Conservation (phyloP, 2,888 invertebrate species). For the Fissipunctia ypsillon region DNA sequence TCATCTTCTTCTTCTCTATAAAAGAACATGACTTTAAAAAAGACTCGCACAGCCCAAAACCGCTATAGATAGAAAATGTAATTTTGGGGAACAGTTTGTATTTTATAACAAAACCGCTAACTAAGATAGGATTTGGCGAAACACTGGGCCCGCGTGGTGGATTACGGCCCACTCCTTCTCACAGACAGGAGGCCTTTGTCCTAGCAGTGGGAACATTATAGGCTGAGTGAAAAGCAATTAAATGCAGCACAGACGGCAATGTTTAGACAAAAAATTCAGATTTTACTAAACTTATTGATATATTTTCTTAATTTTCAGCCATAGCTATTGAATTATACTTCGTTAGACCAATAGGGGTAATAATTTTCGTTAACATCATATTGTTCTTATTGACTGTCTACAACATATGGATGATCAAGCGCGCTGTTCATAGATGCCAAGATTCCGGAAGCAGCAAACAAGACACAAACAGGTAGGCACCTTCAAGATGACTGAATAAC, state of each 20-base stretch:
- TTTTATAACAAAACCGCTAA: neutral
- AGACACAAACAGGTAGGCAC: slow-evolving; percentile 34
- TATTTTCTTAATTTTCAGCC: slow-evolving; percentile 13
- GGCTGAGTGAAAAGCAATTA: neutral
- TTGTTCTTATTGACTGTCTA: slow-evolving; percentile 40
- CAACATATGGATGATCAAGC: slow-evolving; percentile 41
- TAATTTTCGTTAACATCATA: slow-evolving; percentile 43
- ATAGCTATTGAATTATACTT: slow-evolving; percentile 10
- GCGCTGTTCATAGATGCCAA: slow-evolving; percentile 5
- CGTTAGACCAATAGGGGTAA: slow-evolving; percentile 26
- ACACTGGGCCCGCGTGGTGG: neutral
- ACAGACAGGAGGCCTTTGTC: neutral
- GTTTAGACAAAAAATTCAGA: neutral
- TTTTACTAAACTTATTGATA: neutral
- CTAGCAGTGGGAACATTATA: neutral
- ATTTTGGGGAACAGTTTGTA: too few relatives aligned
- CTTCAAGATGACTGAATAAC: neutral
- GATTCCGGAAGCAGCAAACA: slow-evolving; percentile 31
- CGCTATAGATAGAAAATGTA: neutral
- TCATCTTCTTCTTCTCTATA: neutral
- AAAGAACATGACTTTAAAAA: neutral
- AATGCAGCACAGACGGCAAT: neutral
- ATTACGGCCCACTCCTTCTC: neutral
- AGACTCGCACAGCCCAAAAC: neutral
- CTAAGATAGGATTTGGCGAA: neutral